Percentiles rank a stretch among this genome's conserved stretches.
Evolutionary conservation across 2,113 vertebrate species (phyloP).

Genomic region (Psettodes erumei): DNA sequence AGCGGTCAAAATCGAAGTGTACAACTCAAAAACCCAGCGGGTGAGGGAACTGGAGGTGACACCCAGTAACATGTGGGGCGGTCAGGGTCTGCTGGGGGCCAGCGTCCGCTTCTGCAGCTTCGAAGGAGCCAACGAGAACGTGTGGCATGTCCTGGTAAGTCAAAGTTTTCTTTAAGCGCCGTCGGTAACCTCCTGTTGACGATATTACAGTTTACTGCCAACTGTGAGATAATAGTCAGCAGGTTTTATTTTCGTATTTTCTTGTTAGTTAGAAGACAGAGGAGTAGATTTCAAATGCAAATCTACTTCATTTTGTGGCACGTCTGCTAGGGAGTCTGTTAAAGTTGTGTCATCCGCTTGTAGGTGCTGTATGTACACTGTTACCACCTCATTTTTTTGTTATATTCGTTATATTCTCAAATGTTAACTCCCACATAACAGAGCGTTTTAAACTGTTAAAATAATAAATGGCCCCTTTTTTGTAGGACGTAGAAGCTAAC

Average conservation of each 20-base stretch:
- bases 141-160: conserved; percentile 95
- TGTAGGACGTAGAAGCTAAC: conserved; percentile 88
- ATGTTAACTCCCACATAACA: neutral
- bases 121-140: conserved; percentile 91
- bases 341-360: neutral
- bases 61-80: conserved; percentile 98
- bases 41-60: conserved; percentile 92
- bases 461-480: neutral
- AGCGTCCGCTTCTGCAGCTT: conserved; percentile 97
- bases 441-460: neutral
- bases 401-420: neutral
- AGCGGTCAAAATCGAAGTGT: conserved; percentile 92
- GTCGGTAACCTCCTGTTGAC: neutral
- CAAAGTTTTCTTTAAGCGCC: neutral
- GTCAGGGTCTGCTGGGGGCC: conserved; percentile 94
- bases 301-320: neutral
- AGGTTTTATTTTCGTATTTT: neutral
- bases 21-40: conserved; percentile 90
- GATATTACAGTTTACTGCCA: neutral
- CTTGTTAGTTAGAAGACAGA: neutral
- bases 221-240: neutral
- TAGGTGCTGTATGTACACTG: no score
- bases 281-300: neutral
- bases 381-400: no score
- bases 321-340: neutral